phyloP scores from a whole-genome alignment of 2,113 vertebrate genomes.

The Polyodon spathula region DNA sequence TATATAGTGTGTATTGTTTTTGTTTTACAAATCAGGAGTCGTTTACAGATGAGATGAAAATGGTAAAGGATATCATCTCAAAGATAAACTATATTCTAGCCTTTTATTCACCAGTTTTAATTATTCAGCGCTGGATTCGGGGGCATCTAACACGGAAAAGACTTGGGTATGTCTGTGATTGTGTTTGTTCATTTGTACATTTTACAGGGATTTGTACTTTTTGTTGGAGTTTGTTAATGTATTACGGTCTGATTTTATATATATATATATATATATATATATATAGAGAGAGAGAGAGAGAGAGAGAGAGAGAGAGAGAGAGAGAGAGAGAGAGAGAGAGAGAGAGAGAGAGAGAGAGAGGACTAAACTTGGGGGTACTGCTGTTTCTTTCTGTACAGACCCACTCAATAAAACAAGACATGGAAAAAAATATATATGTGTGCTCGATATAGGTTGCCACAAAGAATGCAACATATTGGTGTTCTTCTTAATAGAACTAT shows the following conservation, averaged over 20 bases:
- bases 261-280: too few relatives aligned
- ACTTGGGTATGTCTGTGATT: constrained; percentile 35
- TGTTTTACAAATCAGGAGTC: constrained; percentile 31
- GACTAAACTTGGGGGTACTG: background rate
- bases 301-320: background rate
- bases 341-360: background rate
- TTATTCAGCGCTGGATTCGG: constrained; percentile 58
- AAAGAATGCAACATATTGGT: too few relatives aligned
- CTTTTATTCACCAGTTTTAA: constrained; percentile 51
- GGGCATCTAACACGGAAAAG: constrained; percentile 50
- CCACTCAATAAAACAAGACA: background rate
- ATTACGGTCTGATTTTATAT: too few relatives aligned
- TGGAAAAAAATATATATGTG: background rate
- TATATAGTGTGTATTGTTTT: constrained; percentile 12
- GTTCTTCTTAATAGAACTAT: too few relatives aligned
- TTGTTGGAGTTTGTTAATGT: too few relatives aligned
- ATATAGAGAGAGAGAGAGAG: background rate
- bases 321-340: background rate
- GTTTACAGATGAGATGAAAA: constrained; percentile 42
- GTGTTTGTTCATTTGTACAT: too few relatives aligned
- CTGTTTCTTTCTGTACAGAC: too few relatives aligned
- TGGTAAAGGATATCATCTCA: constrained; percentile 35
- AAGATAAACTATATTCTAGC: constrained; percentile 54
- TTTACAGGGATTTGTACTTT: too few relatives aligned
- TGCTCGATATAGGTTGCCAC: too few relatives aligned